Conservation (phyloP, 1,140 invertebrate genomes). For the Drosophila lini region DNA sequence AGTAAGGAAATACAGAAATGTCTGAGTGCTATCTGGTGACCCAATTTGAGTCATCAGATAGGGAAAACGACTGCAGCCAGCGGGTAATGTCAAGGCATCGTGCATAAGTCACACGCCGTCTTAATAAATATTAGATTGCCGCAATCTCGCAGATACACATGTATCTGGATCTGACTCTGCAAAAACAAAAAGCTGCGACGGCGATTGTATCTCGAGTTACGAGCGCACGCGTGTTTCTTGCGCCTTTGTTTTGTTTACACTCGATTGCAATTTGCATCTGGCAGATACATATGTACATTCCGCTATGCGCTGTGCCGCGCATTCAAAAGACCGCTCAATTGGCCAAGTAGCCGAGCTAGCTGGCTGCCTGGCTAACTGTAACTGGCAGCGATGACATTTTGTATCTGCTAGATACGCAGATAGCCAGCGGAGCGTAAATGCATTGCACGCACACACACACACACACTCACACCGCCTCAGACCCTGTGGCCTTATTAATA, state of each 20-base stretch:
- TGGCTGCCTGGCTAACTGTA: conserved; percentile 39
- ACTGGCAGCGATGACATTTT: conserved; percentile 51
- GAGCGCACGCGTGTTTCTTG: conserved; percentile 67
- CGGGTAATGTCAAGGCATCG: conserved; percentile 51
- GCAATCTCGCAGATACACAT: conserved; percentile 39
- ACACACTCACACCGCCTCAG: too few relatives aligned
- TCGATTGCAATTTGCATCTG: conserved; percentile 72
- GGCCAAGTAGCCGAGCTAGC: conserved; percentile 23
- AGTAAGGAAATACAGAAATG: conserved; percentile 16
- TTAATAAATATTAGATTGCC: conserved; percentile 54
- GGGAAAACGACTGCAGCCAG: conserved; percentile 7
- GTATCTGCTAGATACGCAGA: conserved; percentile 48
- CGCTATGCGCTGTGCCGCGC: conserved; percentile 51
- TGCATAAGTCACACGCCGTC: conserved; percentile 33
- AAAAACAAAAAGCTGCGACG: conserved; percentile 6
- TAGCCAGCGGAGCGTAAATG: conserved; percentile 39
- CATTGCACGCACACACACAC: conserved; percentile 41
- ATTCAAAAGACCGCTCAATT: conserved; percentile 58
- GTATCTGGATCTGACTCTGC: conserved; percentile 25
- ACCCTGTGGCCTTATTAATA: conserved; percentile 70
- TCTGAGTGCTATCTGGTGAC: conserved; percentile 44
- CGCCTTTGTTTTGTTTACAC: conserved; percentile 70
- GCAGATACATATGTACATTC: conserved; percentile 55
- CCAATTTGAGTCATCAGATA: conserved; percentile 48
- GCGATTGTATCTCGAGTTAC: conserved; percentile 66